Evolutionary conservation across 2,888 invertebrate genomes (phyloP), one percentile per base, ranked within the genome.

Genomic region (Crocallis elinguaria): DNA sequence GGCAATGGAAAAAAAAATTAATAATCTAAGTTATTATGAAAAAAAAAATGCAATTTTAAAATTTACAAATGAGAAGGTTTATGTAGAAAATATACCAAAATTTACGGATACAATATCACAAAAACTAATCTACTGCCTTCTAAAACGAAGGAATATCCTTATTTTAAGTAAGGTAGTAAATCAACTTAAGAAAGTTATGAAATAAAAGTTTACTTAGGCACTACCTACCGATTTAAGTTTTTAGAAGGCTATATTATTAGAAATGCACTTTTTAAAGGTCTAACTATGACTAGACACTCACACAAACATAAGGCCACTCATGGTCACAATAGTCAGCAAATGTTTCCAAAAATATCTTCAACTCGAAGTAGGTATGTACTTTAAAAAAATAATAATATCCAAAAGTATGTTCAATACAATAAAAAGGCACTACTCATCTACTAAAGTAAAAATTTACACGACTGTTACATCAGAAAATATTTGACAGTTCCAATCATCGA

Each of bases 231-330:
- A 39, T 35, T 27, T 41, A 14, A 35, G 8, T 21, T 35, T 27
- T 12, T 33, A 44, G 60, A 66, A 62, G 64, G 58, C n/a, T n/a
- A n/a, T 46, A 57, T 62, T 62, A 61, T 64, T 67, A 74, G 71
- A 78, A 79, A 81, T 79, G 79, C 81, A 78, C 66, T 71, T 74
- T 67, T 68, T 30, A 67, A 66, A 64, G 69, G 70, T 71, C 61
- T 27, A 60, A 73, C 66, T 38, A 56, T 88, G 88, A 88, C 88
- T 88, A 88, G 88, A 88, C 86, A 81, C 64, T 73, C 80, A 77
- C 82, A 80, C 86, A 80, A 79, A 79, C 82, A 46, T 29, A 49
- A 56, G 56, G 38, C 45, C 53, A 43, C 46, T 51, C 17, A 39
- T 29, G 32, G 37, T 53, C 46, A 75, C 69, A 55, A 35, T 12